These are phyloP conservation scores for Fundulus diaphanus DNA, from an alignment of 2,797 vertebrate genomes.

Conservation along the genomic window DNA sequence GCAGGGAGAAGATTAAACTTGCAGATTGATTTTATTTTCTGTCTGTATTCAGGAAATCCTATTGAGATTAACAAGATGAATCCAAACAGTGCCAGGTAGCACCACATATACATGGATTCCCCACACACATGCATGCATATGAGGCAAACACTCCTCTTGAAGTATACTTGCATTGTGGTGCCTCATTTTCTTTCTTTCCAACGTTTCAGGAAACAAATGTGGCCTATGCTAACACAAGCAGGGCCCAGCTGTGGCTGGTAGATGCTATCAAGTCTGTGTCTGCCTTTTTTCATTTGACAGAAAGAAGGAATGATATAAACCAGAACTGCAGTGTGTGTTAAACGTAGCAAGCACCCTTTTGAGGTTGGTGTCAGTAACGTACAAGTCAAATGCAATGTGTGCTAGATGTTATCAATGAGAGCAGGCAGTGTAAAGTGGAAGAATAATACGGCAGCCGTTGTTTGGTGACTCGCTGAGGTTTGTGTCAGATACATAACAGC, in stretches of 20 bases:
- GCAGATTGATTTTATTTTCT: conserved; percentile 62
- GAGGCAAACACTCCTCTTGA: conserved; percentile 17
- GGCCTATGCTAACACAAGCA: conserved; percentile 69
- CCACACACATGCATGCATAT: conserved; percentile 6
- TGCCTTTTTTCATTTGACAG: conserved; percentile 57
- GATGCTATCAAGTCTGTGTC: conserved; percentile 83
- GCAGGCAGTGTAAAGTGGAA: conserved; percentile 59
- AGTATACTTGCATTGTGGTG: conserved; percentile 80
- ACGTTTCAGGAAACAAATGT: conserved; percentile 87
- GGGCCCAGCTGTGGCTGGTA: conserved; percentile 80
- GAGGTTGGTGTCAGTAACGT: conserved; percentile 65
- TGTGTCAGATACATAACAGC: conserved; percentile 65
- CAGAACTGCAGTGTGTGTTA: conserved; percentile 32
- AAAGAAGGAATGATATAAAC: conserved; percentile 53
- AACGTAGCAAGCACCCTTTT: conserved; percentile 53
- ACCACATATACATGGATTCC: neutral
- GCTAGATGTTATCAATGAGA: conserved; percentile 64
- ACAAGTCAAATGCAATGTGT: conserved; percentile 55
- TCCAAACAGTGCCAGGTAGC: conserved; percentile 19
- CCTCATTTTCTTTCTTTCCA: conserved; percentile 79
- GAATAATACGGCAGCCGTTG: conserved; percentile 65
- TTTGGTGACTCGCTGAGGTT: conserved; percentile 58
- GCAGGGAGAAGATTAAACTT: conserved; percentile 85
- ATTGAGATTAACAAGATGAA: conserved; percentile 6
- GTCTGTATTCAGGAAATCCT: neutral